Conservation (phyloP, 2,888 invertebrate genomes). For the Sphaerophoria taeniata region DNA sequence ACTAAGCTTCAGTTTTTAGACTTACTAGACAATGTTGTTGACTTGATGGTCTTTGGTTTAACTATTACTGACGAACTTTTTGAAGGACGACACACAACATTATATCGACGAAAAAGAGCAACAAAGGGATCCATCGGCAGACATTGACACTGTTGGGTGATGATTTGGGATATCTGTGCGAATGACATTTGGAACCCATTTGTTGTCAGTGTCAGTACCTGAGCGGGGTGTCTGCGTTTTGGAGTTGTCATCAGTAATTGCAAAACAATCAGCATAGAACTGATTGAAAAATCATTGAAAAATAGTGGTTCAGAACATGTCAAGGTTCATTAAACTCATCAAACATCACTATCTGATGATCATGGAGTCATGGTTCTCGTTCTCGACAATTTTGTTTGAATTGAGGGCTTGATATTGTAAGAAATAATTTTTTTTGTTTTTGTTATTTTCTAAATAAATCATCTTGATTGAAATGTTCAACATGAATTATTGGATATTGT, state of each 20-base stretch:
- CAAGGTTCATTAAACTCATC: too few species aligned
- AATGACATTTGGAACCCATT: constrained; percentile 46
- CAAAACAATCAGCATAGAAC: constrained; percentile 6
- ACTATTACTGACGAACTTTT: constrained; percentile 39
- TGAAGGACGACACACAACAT: constrained; percentile 43
- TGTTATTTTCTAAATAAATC: too few species aligned
- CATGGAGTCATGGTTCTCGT: too few species aligned
- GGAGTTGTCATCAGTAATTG: constrained; percentile 33
- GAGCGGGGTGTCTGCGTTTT: constrained; percentile 15
- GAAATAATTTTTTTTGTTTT: too few species aligned
- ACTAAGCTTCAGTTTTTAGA: background rate
- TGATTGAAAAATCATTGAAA: background rate
- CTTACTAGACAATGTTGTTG: background rate
- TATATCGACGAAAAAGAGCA: background rate
- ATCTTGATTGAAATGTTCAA: too few species aligned
- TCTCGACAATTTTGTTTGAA: too few species aligned
- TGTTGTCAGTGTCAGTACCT: constrained; percentile 21
- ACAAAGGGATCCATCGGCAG: background rate
- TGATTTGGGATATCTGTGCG: constrained; percentile 46
- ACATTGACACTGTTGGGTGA: constrained; percentile 10
- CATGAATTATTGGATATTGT: too few species aligned
- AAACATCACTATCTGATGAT: too few species aligned
- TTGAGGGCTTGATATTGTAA: too few species aligned
- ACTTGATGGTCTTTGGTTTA: background rate
- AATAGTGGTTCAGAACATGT: too few species aligned